Evolutionary conservation across 2,888 invertebrate species (phyloP).

Genomic region (Tiliacea citrago): DNA sequence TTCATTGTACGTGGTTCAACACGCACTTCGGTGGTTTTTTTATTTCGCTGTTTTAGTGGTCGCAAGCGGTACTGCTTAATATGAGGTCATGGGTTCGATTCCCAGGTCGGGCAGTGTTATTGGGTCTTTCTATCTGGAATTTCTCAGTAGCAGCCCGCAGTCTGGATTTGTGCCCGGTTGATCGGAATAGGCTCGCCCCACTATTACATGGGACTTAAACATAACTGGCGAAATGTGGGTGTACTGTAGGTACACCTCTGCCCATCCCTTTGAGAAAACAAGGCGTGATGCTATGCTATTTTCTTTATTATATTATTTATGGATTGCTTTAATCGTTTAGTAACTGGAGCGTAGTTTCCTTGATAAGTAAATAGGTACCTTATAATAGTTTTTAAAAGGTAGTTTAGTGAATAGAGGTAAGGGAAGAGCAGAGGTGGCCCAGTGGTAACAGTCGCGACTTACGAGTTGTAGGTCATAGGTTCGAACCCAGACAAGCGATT

Average conservation of each 20-base stretch:
- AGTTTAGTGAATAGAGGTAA: too few relatives aligned
- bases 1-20: too few relatives aligned
- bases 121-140: neutral
- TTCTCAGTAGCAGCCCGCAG: neutral
- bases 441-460: too few relatives aligned
- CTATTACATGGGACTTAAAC: neutral
- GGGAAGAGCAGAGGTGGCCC: too few relatives aligned
- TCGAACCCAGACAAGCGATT: too few relatives aligned
- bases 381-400: too few relatives aligned
- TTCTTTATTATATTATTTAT: neutral
- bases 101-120: neutral
- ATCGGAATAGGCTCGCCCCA: neutral
- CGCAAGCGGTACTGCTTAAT: neutral
- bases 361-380: too few relatives aligned
- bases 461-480: too few relatives aligned
- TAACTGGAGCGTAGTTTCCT: conserved; percentile 6
- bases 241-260: neutral
- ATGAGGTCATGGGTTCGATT: neutral
- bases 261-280: neutral
- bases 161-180: neutral
- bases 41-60: neutral
- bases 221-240: neutral
- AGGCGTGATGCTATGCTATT: neutral
- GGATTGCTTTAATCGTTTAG: neutral
- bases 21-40: too few relatives aligned